Evolutionary conservation across 2,797 vertebrate species (phyloP), one percentile per base, ranked within the genome.

Genomic region (Premnoplex brunnescens): DNA sequence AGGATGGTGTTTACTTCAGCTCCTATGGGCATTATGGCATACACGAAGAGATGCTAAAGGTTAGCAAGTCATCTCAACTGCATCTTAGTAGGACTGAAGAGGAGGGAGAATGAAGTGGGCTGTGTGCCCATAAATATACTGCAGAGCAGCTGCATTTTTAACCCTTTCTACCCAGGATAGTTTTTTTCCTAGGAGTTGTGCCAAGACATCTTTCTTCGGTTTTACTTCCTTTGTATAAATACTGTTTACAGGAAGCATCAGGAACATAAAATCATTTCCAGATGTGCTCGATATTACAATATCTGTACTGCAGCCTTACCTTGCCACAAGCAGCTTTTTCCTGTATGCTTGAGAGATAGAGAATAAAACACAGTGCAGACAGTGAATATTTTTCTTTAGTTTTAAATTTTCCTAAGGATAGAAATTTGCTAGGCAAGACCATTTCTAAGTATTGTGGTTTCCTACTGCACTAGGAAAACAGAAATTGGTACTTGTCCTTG

Each of bases 1-100:
- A 99, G 93, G 99, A 99, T 63, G 98, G 98, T 39, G 98, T 99
- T 96, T 99, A 99, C 97, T 99, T 99, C 98, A 98, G 98, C 97
- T 99, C 99, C 28, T 99, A 99, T 7, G 98, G 99, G 80, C 99
- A 99, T 97, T 98, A 99, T 89, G 98, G 98, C 96, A 99, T 99
- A 97, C 99, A 99, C 0, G 98, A 99, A 94, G 99, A 99, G 97
- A 99, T 99, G 99, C 98, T 99, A 62, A 99, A 99, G 99, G 99
- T 99, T 97, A 97, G 98, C 89, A 91, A 97, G 91, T 64, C 72
- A 56, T n/a, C 62, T 21, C 59, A 73, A 4, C 77, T 79, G 71
- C 28, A 2, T 77, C 93, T 94, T 49, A 22, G 75, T 49, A n/a
- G 54, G 51, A 49, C 83, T 68, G 7, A 86, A 66, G 72, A 91